A percentile compares a stretch with the other conserved stretches of the same genome.
These are phyloP conservation scores for Zoanthus sansibaricus DNA, from an alignment of 92 coral and sea anemone species.

Conservation along the genomic window DNA sequence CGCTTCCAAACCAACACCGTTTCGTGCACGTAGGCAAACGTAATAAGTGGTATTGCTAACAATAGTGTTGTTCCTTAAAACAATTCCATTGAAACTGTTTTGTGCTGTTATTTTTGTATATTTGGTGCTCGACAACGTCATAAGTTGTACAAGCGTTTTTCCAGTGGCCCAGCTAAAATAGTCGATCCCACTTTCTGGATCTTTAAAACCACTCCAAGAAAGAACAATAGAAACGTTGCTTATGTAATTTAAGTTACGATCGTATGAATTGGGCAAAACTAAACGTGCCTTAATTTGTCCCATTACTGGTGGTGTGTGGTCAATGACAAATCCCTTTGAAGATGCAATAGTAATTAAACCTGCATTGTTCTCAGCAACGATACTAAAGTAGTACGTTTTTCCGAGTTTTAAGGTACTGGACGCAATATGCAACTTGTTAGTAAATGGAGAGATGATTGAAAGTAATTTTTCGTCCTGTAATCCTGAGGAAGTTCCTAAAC, in stretches of 20 bases:
- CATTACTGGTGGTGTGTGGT: conserved; percentile 80
- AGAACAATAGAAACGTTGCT: conserved; percentile 80
- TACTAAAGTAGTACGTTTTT: conserved; percentile 75
- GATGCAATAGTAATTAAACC: conserved; percentile 71
- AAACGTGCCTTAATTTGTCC: conserved; percentile 79
- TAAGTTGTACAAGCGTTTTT: conserved; percentile 43
- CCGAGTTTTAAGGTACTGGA: conserved; percentile 72
- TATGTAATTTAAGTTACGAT: conserved; percentile 78
- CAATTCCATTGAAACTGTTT: conserved; percentile 81
- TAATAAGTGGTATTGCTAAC: conserved; percentile 75
- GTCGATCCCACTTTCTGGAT: conserved; percentile 84
- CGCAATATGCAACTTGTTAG: conserved; percentile 39
- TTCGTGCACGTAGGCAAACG: conserved; percentile 87
- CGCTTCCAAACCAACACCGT: conserved; percentile 89
- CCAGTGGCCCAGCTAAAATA: conserved; percentile 86
- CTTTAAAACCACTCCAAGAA: conserved; percentile 92
- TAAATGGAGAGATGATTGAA: conserved; percentile 42
- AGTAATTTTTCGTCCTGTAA: conserved; percentile 62
- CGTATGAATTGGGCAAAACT: conserved; percentile 79
- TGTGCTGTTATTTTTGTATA: conserved; percentile 64
- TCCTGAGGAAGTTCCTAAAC: conserved; percentile 80
- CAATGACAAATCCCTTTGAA: conserved; percentile 86
- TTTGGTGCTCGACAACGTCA: conserved; percentile 25
- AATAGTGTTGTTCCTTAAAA: conserved; percentile 77
- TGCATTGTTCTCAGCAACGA: conserved; percentile 74